Evolutionary conservation across 1,140 invertebrate species (phyloP).

Genomic region (Eriosoma lanigerum): DNA sequence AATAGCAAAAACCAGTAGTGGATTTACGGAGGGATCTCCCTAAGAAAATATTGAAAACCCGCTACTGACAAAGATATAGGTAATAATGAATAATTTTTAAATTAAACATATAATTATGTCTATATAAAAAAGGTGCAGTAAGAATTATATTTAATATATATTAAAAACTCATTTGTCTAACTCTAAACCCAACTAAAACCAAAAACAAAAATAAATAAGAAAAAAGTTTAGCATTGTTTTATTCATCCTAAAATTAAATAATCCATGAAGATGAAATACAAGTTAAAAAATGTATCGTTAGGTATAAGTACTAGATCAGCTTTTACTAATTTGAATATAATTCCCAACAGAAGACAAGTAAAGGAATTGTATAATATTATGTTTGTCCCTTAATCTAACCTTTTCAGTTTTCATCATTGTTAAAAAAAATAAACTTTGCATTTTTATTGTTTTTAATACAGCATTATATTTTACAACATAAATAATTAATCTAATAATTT

Average conservation of each 20-base stretch:
- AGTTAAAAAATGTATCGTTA: constrained; percentile 13
- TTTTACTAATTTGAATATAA: constrained; percentile 40
- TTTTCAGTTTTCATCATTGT: neutral
- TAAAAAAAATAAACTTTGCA: no score
- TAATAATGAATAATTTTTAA: no score
- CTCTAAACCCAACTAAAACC: neutral
- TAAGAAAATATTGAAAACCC: no score
- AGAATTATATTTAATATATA: constrained; percentile 1
- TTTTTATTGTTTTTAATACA: no score
- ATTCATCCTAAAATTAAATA: constrained; percentile 28
- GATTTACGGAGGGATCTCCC: no score
- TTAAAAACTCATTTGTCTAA: constrained; percentile 17
- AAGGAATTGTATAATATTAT: neutral
- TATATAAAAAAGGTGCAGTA: neutral
- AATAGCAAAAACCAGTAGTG: no score
- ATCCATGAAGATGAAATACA: constrained; percentile 36
- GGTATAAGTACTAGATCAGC: neutral
- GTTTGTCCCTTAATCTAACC: neutral
- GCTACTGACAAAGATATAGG: no score
- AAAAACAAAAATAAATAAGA: constrained; percentile 23
- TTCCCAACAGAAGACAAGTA: constrained; percentile 23
- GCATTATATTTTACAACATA: no score
- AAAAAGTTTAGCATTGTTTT: constrained; percentile 7
- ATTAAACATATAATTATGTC: no score
- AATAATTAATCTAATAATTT: no score